Evolutionary conservation across 2,888 invertebrate species (phyloP), one percentile per base, ranked within the genome.

Genomic region (Netelia virgata): DNA sequence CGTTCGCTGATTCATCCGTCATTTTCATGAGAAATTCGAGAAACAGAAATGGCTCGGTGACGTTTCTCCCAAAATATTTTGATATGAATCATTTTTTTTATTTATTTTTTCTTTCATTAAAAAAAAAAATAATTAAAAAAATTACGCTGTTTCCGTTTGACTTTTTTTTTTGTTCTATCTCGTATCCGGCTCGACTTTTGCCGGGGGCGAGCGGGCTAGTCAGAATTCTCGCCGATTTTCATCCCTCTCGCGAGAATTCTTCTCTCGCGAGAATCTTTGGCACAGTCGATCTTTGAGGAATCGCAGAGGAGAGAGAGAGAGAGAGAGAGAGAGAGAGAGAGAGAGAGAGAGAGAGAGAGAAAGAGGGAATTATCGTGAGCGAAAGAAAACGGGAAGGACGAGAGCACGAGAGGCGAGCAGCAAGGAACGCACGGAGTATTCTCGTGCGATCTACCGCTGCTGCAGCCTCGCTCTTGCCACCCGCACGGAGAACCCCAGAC

Each of bases 401-500:
- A 75, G 78, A 76, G 81, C 66, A 41, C 63, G 43, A 83, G 83
- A 76, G 18, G 76, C 70, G 3, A 68, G 23, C 50, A 79, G 74
- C 50, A 75, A 74, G 74, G 53, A 83, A 83, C 61, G 59, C 47
- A 64, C 50, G 63, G 63, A 18, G 66, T 47, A 61, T 55, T 83
- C 78, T 53, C 63, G 73, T 64, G n/a, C 50, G 79, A 59, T 70
- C 69, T 53, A 9, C 69, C 10, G 68, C 68, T 47, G 75, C 76
- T 57, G 57, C 82, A 59, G 72, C 81, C 47, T 76, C 80, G 69
- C 73, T 73, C 63, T 53, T 50, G 59, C 81, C 63, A 85, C 85
- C 83, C 85, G 81, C 90, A 89, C 90, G 86, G 91, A 88, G 69
- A 90, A 91, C 90, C 91, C 92, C 92, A 92, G 92, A 92, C 91